Evolutionary conservation across 2,888 invertebrate species (phyloP), one percentile per base, ranked within the genome.

Genomic region (Drosophila suboccidentalis): DNA sequence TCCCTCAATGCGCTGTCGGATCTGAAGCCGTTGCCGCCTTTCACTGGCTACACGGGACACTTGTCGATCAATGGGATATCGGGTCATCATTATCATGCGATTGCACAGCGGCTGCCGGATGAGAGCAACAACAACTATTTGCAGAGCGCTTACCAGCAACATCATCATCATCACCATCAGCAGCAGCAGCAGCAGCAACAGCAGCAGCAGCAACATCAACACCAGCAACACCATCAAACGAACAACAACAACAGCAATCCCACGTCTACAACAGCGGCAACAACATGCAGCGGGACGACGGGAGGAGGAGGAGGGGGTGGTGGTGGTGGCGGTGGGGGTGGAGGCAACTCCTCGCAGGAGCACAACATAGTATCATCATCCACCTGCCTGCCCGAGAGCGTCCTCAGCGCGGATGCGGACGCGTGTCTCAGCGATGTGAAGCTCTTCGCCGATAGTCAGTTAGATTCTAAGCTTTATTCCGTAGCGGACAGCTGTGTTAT

Each of bases 31-130:
- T 93, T 97, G 80, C 97, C 97, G 4, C 97, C 97, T 5, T 97
- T 97, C 92, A 96, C 97, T 47, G 96, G 96, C 32, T 97, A 97
- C 93, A 97, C 97, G 17, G 96, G 96, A 1, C 96, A 97, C 88
- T 93, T 97, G 69, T 96, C 96, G 82, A 97, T 97, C 92, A 97
- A 97, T 93, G 97, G 97, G 60, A 97, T 97, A 87, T 96, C 96
- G 58, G 97, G 97, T 1, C 97, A 97, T 91, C 97, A 97, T 91
- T 97, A 96, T 91, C 97, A 97, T 91, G 96, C 97, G 80, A 97
- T 97, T 91, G 96, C 97, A 0, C 95, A 96, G 91, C 94, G 96
- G 62, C 93, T 95, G 54, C 95, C 95, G 4, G 96, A 96, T 88
- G 96, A 96, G 91, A 96, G 95, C 93, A 96, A 95, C 93, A 96